Conservation (phyloP, 2,888 invertebrate genomes). For the Unio pictorum region DNA sequence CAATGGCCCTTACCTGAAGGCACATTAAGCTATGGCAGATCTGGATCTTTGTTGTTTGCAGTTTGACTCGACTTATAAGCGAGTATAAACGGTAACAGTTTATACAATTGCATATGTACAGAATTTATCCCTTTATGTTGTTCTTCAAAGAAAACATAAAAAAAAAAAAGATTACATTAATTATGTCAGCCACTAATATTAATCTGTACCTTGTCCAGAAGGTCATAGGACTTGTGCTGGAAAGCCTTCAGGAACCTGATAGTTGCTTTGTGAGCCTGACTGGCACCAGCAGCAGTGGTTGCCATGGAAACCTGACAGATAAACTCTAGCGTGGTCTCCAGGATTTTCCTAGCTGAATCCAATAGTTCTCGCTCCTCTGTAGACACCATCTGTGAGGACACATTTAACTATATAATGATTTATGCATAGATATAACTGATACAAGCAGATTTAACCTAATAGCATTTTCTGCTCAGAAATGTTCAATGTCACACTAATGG, state of each 20-base stretch:
- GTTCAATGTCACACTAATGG: too few species aligned
- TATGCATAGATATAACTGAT: background rate
- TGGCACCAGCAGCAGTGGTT: conserved; percentile 69
- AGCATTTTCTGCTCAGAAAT: too few species aligned
- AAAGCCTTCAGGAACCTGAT: conserved; percentile 88
- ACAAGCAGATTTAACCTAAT: too few species aligned
- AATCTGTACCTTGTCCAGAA: conserved; percentile 80
- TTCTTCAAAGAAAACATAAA: too few species aligned
- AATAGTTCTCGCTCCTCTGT: conserved; percentile 76
- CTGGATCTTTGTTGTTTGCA: too few species aligned
- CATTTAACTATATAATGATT: background rate
- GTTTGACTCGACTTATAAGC: too few species aligned
- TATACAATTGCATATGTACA: too few species aligned
- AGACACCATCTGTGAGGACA: conserved; percentile 73
- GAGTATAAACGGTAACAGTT: too few species aligned
- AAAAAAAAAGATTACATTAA: too few species aligned
- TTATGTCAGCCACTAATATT: background rate
- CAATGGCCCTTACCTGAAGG: too few species aligned
- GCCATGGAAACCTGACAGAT: conserved; percentile 71
- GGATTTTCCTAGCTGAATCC: conserved; percentile 77
- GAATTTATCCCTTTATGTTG: too few species aligned
- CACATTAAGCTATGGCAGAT: too few species aligned
- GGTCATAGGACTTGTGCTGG: conserved; percentile 84
- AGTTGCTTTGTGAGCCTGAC: conserved; percentile 70
- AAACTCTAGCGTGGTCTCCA: conserved; percentile 61